These are phyloP conservation scores for Podilymbus podiceps DNA, from an alignment of 2,113 vertebrate species.

Conservation along the genomic window DNA sequence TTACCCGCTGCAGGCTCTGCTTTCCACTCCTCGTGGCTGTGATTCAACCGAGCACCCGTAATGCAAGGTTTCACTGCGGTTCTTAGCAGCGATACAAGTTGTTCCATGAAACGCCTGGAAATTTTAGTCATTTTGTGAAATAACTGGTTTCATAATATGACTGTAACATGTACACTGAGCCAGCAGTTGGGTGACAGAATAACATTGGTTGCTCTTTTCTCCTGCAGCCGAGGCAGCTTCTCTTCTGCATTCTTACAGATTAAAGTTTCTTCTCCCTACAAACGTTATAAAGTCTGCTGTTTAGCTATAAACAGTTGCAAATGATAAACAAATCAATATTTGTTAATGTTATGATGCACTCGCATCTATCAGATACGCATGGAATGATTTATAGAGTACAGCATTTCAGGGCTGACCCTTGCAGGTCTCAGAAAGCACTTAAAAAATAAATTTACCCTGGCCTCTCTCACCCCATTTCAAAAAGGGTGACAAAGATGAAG, in stretches of 20 bases:
- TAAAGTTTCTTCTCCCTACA: constrained; percentile 18
- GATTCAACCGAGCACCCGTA: background rate
- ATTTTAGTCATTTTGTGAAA: constrained; percentile 49
- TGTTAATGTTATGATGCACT: constrained; percentile 78
- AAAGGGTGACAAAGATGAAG: constrained; percentile 88
- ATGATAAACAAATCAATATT: constrained; percentile 83
- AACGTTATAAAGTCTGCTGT: constrained; percentile 15
- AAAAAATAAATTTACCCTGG: constrained; percentile 89
- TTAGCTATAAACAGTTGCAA: constrained; percentile 72
- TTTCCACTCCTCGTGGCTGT: background rate
- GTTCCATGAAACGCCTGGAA: background rate
- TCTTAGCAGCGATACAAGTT: background rate
- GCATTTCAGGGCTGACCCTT: constrained; percentile 83
- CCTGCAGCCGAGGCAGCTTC: background rate
- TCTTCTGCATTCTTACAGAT: background rate
- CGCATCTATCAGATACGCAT: constrained; percentile 74
- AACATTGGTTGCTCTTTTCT: background rate
- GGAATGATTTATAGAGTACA: constrained; percentile 83
- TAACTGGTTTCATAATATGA: background rate
- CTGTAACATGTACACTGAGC: background rate
- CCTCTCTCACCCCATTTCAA: constrained; percentile 85
- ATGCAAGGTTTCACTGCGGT: background rate
- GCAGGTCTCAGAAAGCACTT: constrained; percentile 85
- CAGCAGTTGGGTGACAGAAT: background rate
- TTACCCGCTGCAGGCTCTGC: background rate